Percentiles rank a stretch among this genome's conserved stretches.
Evolutionary conservation across 2,888 invertebrate genomes (phyloP).

Genomic region (Athripsodes cinereus): DNA sequence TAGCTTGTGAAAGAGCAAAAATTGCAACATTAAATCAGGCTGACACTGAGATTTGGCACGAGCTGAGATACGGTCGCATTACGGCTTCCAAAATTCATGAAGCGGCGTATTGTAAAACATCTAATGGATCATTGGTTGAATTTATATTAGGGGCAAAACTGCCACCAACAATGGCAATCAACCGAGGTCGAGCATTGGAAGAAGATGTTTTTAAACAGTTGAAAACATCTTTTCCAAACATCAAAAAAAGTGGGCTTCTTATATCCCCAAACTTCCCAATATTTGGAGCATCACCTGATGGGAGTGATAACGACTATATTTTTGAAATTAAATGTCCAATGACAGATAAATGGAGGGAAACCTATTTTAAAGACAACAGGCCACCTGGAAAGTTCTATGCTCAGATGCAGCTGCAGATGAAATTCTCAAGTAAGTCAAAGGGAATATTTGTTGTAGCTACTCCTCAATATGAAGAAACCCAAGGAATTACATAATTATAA

Average conservation of each 20-base stretch:
- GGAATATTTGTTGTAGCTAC: not conserved
- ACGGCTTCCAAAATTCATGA: constrained; percentile 1
- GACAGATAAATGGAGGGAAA: not conserved
- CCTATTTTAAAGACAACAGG: not conserved
- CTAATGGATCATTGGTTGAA: not conserved
- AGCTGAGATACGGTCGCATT: too few relatives aligned
- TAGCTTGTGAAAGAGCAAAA: not conserved
- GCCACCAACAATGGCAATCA: too few relatives aligned
- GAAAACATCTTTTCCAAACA: not conserved
- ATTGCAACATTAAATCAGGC: not conserved
- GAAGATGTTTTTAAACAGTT: not conserved
- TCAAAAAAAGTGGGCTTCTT: not conserved
- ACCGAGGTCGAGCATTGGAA: not conserved
- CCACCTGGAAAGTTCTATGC: not conserved
- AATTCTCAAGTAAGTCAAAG: not conserved
- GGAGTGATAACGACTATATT: not conserved
- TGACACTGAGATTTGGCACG: not conserved
- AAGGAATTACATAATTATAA: not conserved
- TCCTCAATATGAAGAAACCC: not conserved
- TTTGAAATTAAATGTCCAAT: constrained; percentile 1
- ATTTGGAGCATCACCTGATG: constrained; percentile 2
- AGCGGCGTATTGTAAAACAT: not conserved
- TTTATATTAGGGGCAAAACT: not conserved
- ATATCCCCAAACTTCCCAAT: not conserved
- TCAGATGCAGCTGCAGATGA: constrained; percentile 1